These are phyloP conservation scores for Argentina silus DNA, from an alignment of 2,797 vertebrate species.

Conservation along the genomic window DNA sequence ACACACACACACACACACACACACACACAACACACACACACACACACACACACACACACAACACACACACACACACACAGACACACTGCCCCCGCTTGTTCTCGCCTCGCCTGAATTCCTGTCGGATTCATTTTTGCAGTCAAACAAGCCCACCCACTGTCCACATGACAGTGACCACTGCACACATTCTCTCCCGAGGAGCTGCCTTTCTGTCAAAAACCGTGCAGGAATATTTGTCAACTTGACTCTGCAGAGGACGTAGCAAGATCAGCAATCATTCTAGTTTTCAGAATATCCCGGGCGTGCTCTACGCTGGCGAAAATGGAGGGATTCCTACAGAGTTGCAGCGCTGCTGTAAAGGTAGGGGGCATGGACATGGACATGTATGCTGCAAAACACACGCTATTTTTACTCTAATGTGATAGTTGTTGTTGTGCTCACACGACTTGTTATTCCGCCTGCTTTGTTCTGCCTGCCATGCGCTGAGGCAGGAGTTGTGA, in stretches of 20 bases:
- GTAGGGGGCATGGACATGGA: constrained; percentile 18
- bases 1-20: too few species aligned
- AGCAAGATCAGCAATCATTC: background rate
- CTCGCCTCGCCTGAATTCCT: too few species aligned
- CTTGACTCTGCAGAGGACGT: background rate
- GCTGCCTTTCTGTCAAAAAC: background rate
- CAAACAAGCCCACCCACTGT: background rate
- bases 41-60: too few species aligned
- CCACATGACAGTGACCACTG: background rate
- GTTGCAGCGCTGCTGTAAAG: constrained; percentile 25
- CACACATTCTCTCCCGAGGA: background rate
- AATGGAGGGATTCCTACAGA: constrained; percentile 40
- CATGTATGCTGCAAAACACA: background rate
- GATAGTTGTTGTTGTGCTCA: background rate
- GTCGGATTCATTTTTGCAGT: too few species aligned
- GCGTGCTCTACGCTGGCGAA: constrained; percentile 7
- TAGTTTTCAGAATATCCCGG: constrained; percentile 5
- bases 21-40: too few species aligned
- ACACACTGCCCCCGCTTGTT: too few species aligned
- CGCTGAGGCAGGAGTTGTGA: too few species aligned
- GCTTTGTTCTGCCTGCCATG: background rate
- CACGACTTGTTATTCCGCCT: background rate
- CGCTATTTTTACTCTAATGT: background rate
- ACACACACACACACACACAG: too few species aligned
- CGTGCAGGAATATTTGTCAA: background rate